phyloP scores from a whole-genome alignment of 2,113 vertebrate genomes.

The Anser cygnoides region DNA sequence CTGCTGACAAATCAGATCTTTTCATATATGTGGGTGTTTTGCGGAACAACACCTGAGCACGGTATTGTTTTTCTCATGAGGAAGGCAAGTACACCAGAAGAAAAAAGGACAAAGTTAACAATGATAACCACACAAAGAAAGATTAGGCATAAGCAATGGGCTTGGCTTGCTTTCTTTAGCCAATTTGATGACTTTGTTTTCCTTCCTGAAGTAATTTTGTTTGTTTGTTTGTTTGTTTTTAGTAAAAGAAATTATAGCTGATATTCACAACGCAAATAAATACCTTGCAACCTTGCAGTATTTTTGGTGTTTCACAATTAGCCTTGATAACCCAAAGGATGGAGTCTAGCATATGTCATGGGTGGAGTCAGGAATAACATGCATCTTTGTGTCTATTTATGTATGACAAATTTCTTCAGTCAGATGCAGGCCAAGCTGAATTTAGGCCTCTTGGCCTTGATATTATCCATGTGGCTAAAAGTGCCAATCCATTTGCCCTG shows the following conservation, averaged over 20 bases:
- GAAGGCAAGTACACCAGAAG: not conserved
- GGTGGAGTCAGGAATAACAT: conserved; percentile 3
- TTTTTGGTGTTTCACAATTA: not conserved
- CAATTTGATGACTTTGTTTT: conserved; percentile 28
- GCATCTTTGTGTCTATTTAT: conserved; percentile 32
- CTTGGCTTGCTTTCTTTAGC: not conserved
- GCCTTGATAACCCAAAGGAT: not conserved
- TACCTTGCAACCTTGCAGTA: not conserved
- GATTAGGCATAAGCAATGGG: not conserved
- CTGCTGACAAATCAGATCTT: conserved; percentile 83
- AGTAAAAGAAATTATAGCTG: conserved; percentile 32
- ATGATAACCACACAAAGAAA: not conserved
- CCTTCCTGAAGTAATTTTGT: not conserved
- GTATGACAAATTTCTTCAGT: conserved; percentile 47
- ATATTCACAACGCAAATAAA: not conserved
- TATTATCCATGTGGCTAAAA: conserved; percentile 62
- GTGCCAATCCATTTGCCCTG: conserved; percentile 37
- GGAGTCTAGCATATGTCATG: not conserved
- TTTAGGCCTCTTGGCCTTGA: conserved; percentile 66
- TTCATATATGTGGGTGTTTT: conserved; percentile 82
- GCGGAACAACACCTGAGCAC: conserved; percentile 82
- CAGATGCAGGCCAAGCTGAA: conserved; percentile 39
- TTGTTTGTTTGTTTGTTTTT: not conserved
- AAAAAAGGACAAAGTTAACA: not conserved
- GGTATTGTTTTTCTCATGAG: conserved; percentile 74